Evolutionary conservation across 1,140 invertebrate genomes (phyloP).

Genomic region (Samia ricini): DNA sequence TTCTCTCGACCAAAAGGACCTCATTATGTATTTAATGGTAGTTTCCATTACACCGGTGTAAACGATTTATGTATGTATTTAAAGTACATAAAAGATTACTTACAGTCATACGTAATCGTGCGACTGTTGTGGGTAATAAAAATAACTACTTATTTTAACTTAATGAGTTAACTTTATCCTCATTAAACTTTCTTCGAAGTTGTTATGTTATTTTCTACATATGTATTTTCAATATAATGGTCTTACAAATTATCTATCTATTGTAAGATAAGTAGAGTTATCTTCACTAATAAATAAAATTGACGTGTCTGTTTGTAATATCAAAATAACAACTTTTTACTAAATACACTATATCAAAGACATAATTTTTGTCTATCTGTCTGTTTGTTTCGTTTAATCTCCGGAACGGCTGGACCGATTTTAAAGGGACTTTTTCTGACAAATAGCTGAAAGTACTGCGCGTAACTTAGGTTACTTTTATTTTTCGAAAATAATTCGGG

Average conservation of each 20-base stretch:
- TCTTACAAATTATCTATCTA: neutral
- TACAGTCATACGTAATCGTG: neutral
- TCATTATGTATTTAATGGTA: constrained; percentile 20
- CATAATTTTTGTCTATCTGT: no score
- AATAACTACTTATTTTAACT: neutral
- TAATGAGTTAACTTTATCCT: neutral
- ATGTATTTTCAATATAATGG: neutral
- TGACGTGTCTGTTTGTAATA: no score
- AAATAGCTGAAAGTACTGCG: no score
- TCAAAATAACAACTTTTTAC: no score
- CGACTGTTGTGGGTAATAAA: neutral
- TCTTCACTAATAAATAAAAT: neutral
- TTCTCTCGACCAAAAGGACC: constrained; percentile 12
- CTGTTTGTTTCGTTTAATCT: no score
- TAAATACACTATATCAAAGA: no score
- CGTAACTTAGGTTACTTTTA: no score
- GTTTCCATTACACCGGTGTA: constrained; percentile 8
- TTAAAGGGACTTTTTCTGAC: no score
- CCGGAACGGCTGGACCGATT: no score
- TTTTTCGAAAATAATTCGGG: no score
- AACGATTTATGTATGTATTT: constrained; percentile 2
- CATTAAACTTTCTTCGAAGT: neutral
- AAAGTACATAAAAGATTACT: constrained; percentile 4
- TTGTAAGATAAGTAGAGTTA: neutral
- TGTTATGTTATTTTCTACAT: neutral